Conservation (phyloP, 1,140 invertebrate species). For the Drosophila tropicalis region DNA sequence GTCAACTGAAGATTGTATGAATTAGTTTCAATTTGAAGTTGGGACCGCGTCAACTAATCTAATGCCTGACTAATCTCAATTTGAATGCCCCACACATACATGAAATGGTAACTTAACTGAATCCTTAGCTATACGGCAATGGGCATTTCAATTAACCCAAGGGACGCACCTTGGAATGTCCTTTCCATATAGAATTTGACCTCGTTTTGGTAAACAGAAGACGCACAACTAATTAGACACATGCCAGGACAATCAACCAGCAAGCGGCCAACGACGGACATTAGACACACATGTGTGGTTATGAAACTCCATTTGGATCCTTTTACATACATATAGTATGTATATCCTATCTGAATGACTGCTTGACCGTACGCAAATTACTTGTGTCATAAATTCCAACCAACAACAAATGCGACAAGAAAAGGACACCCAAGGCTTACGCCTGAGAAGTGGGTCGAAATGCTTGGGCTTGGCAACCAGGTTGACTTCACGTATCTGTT, state of each 20-base stretch:
- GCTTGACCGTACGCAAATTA: constrained; percentile 81
- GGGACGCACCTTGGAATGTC: constrained; percentile 66
- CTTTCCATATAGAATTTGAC: constrained; percentile 62
- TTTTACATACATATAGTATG: constrained; percentile 6
- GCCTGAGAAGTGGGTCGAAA: constrained; percentile 67
- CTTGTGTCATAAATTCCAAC: constrained; percentile 77
- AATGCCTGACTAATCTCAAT: constrained; percentile 58
- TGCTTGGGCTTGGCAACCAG: constrained; percentile 43
- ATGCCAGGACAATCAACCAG: constrained; percentile 45
- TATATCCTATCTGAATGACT: constrained; percentile 35
- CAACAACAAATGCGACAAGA: constrained; percentile 57
- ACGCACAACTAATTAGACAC: constrained; percentile 81
- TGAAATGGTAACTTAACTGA: not conserved
- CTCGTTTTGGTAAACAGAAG: constrained; percentile 64
- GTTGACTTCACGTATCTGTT: constrained; percentile 32
- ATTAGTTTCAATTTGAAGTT: constrained; percentile 69
- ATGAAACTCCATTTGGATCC: constrained; percentile 40
- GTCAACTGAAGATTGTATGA: constrained; percentile 45
- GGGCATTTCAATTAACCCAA: constrained; percentile 77
- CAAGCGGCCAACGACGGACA: constrained; percentile 28
- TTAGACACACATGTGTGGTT: constrained; percentile 47
- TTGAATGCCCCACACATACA: constrained; percentile 17
- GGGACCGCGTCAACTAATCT: constrained; percentile 32
- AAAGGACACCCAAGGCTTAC: constrained; percentile 70
- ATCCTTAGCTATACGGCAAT: constrained; percentile 20